A percentile compares a stretch with the other conserved stretches of the same genome.
Evolutionary conservation across 2,113 vertebrate genomes (phyloP).

Genomic region (Callipepla squamata): DNA sequence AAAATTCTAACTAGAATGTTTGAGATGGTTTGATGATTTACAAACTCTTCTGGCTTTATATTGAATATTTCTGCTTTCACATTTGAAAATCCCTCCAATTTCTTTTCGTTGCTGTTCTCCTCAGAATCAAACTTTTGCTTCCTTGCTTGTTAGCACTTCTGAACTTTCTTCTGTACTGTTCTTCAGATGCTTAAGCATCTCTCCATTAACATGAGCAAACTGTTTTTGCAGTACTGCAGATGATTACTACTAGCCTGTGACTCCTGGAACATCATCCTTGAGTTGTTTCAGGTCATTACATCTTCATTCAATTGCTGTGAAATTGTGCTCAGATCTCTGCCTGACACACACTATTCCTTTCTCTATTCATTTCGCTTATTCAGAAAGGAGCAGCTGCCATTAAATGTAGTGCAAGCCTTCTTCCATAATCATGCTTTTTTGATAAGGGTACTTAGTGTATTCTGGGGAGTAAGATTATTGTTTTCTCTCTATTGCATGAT

Average conservation of each 20-base stretch:
- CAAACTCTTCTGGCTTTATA: fast-evolving
- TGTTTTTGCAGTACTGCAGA: neutral
- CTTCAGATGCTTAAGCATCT: neutral
- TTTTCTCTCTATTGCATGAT: neutral
- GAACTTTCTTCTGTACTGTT: neutral
- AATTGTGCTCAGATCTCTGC: neutral
- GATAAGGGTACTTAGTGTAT: neutral
- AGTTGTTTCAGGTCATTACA: neutral
- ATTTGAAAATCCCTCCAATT: neutral
- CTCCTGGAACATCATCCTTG: neutral
- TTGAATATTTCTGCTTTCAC: neutral
- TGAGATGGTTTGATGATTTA: neutral
- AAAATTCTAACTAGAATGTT: neutral
- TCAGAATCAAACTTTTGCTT: neutral
- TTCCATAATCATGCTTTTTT: fast-evolving
- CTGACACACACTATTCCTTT: neutral
- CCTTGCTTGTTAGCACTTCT: neutral
- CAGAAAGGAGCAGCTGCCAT: neutral
- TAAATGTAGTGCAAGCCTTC: neutral
- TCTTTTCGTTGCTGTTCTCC: neutral
- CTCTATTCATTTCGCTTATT: neutral
- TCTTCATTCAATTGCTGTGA: neutral
- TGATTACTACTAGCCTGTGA: neutral
- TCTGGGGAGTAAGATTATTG: neutral
- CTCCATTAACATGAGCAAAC: neutral